These are phyloP conservation scores for Zootermopsis nevadensis DNA, from an alignment of 2,888 invertebrate genomes.

Conservation along the genomic window DNA sequence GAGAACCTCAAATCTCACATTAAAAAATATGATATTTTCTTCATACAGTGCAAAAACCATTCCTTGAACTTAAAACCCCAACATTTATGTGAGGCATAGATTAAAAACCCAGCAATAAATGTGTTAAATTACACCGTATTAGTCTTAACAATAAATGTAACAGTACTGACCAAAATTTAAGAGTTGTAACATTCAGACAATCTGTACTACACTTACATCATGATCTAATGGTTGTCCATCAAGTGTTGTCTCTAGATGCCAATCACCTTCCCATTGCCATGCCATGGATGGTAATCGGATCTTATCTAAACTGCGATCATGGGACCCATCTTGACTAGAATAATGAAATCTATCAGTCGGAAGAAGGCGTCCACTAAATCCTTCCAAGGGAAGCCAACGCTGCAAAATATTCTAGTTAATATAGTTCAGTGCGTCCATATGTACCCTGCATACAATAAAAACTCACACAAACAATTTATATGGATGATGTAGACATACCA, in stretches of 20 bases:
- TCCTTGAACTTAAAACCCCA: too few species aligned
- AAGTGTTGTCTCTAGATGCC: conserved; percentile 86
- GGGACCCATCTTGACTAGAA: conserved; percentile 85
- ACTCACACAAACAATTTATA: too few species aligned
- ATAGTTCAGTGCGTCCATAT: too few species aligned
- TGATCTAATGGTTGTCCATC: conserved; percentile 89
- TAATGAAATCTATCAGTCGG: conserved; percentile 91
- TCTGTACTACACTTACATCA: conserved; percentile 68
- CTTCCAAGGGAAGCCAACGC: conserved; percentile 92
- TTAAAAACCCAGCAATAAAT: background rate
- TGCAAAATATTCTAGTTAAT: conserved; percentile 58
- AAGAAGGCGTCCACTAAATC: conserved; percentile 83
- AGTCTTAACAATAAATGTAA: too few species aligned
- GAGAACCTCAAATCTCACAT: too few species aligned
- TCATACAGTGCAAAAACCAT: too few species aligned
- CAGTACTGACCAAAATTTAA: conserved; percentile 3
- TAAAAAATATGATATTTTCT: too few species aligned
- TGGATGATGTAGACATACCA: too few species aligned
- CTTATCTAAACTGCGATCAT: conserved; percentile 81
- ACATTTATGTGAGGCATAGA: too few species aligned
- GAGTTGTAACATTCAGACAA: too few species aligned
- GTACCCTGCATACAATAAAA: too few species aligned
- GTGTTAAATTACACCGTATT: background rate
- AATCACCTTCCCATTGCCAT: conserved; percentile 97
- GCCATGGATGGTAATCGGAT: conserved; percentile 92